Percentiles rank a stretch among this genome's conserved stretches.
Evolutionary conservation across 2,888 invertebrate species (phyloP).

Genomic region (Ophioninae sp.): DNA sequence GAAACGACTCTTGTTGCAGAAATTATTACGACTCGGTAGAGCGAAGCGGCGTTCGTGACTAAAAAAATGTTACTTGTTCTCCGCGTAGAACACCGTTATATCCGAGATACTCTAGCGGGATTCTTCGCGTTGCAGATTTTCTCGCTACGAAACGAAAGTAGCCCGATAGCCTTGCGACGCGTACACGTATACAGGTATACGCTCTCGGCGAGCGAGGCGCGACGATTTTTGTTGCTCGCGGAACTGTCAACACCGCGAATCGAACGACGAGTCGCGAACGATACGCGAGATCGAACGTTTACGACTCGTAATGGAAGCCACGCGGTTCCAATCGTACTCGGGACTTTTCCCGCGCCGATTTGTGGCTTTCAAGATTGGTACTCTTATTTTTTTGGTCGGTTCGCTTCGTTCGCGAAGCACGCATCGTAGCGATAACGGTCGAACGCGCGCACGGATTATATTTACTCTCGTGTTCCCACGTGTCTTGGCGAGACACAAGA

Average conservation of each 20-base stretch:
- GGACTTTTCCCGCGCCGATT: not conserved
- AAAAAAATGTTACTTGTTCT: not conserved
- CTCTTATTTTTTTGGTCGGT: not conserved
- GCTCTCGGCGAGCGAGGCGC: conserved; percentile 4
- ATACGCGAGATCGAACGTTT: conserved; percentile 6
- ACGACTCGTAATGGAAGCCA: conserved; percentile 2
- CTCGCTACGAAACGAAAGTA: conserved; percentile 61
- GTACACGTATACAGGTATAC: conserved; percentile 22
- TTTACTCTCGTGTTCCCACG: too few species aligned
- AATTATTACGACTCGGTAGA: not conserved
- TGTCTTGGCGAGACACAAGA: too few species aligned
- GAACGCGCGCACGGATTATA: too few species aligned
- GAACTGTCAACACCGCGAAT: conserved; percentile 29
- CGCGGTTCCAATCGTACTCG: conserved; percentile 16
- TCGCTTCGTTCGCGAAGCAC: too few species aligned
- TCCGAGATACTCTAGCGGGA: not conserved
- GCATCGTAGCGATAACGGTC: too few species aligned
- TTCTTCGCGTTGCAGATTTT: conserved; percentile 24
- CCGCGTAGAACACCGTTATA: not conserved
- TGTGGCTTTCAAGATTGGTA: not conserved
- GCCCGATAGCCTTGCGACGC: conserved; percentile 59
- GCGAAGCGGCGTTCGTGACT: not conserved
- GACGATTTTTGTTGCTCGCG: conserved; percentile 35
- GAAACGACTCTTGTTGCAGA: not conserved
- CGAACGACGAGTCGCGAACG: conserved; percentile 6